Evolutionary conservation across 1,140 invertebrate genomes (phyloP).

Genomic region (Drosophila sulfurigaster): DNA sequence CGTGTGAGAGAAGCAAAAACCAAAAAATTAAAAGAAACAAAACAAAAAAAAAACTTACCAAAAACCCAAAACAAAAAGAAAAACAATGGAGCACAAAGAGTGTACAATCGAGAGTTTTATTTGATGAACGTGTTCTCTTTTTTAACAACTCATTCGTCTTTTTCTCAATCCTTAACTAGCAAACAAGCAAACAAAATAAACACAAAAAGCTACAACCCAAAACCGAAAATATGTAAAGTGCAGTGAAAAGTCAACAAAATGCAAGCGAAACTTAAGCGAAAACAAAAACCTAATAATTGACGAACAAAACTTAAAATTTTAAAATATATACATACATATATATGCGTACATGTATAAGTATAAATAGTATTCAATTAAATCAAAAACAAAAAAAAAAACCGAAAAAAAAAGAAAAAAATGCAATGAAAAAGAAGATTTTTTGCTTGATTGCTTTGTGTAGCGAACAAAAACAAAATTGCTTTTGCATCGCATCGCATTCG

Average conservation of each 20-base stretch:
- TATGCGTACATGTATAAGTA: constrained; percentile 27
- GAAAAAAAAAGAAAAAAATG: constrained; percentile 13
- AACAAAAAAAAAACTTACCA: constrained; percentile 26
- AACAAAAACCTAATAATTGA: constrained; percentile 25
- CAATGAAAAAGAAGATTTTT: constrained; percentile 30
- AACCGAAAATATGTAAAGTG: constrained; percentile 30
- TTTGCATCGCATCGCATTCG: constrained; percentile 44
- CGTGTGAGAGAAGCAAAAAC: not conserved
- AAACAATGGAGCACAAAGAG: constrained; percentile 53
- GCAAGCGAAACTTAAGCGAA: constrained; percentile 13
- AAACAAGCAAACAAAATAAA: constrained; percentile 17
- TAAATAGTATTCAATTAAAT: constrained; percentile 33
- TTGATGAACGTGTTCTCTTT: constrained; percentile 62
- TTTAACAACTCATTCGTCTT: constrained; percentile 43
- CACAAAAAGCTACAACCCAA: constrained; percentile 7
- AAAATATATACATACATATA: constrained; percentile 46
- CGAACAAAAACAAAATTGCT: constrained; percentile 51
- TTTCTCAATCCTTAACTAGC: constrained; percentile 52
- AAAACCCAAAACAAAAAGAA: constrained; percentile 41
- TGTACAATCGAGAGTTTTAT: constrained; percentile 59
- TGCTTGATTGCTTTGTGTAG: constrained; percentile 53
- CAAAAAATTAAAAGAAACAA: constrained; percentile 7
- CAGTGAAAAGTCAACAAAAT: constrained; percentile 34
- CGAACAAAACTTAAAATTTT: constrained; percentile 35
- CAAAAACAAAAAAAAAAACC: constrained; percentile 18